Conservation (phyloP, 1,140 invertebrate genomes). For the Bacillus rossius region DNA sequence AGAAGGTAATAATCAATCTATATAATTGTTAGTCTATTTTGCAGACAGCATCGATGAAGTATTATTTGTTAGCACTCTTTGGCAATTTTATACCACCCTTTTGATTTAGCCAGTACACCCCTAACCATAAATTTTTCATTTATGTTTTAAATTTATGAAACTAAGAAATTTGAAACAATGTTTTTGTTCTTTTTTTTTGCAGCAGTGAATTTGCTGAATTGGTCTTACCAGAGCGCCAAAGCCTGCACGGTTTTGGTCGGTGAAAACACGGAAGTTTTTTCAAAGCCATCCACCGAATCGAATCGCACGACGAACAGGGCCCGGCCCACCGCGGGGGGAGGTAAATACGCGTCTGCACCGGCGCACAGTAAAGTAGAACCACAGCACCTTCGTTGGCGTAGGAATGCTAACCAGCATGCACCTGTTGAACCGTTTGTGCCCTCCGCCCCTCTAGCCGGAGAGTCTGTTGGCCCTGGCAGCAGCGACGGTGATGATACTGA, state of each 20-base stretch:
- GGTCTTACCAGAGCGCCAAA: constrained; percentile 71
- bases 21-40: too few species aligned
- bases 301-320: constrained; percentile 47
- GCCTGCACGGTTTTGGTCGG: constrained; percentile 77
- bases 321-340: constrained; percentile 57
- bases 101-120: too few species aligned
- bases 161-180: too few species aligned
- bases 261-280: constrained; percentile 51
- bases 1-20: too few species aligned
- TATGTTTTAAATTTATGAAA: too few species aligned
- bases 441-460: too few species aligned
- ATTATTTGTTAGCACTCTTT: too few species aligned
- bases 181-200: constrained; percentile 35
- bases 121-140: too few species aligned
- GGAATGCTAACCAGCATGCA: constrained; percentile 57
- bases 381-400: constrained; percentile 52
- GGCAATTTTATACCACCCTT: too few species aligned
- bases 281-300: constrained; percentile 15
- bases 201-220: constrained; percentile 75
- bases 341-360: constrained; percentile 41
- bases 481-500: constrained; percentile 4
- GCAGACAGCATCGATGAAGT: too few species aligned
- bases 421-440: not conserved
- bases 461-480: not conserved
- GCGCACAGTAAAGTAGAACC: constrained; percentile 23